Base-by-base conservation (phyloP, 2,888 invertebrate species). In the Drosophila meridionalis region DNA sequence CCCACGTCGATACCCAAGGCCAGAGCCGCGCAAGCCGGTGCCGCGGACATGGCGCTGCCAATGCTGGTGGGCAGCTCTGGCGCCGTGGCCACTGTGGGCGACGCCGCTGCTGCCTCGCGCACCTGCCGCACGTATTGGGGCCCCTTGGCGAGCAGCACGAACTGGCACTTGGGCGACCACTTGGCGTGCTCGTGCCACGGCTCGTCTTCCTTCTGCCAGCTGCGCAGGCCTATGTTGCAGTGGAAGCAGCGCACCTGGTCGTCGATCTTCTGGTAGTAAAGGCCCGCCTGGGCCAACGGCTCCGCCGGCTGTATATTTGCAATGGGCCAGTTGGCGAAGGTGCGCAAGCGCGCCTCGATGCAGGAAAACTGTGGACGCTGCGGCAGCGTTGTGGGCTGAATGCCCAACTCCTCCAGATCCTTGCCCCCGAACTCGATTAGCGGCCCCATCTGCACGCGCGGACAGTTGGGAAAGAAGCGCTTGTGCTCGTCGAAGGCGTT, bases 151-250 rank as follows among this genome's bases (percentile, higher is more conserved):
- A 98, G 94, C 67, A 95, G 93, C 26, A 99, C 95, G 92, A 96
- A 99, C 9, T 96, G 96, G 93, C 99, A 99, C 90, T 95, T 95
- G 0, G 98, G 96, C 94, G 98, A 98, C 98, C 98, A 99, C 86
- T 96, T 95, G 12, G 98, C 98, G 93, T 99, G 99, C 91, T 99
- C 99, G 62, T 95, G 95, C 98, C 98, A 99, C 0, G 98, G 98
- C 91, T 97, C 96, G 92, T 99, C 99, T 26, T 95, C 95, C 45
- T 95, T 95, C 92, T 98, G 97, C 99, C 99, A 99, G 91, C 96
- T 96, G 79, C 97, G 95, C 56, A 99, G 94, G 0, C 98, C 98
- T 50, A 98, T 98, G 92, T 98, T 98, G 93, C 99, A 99, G 93
- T 97, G 97, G 94, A 98, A 99, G 93, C 99, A 99, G 65, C 97